Conservation (phyloP, 2,888 invertebrate species). For the Parnassius orleans region DNA sequence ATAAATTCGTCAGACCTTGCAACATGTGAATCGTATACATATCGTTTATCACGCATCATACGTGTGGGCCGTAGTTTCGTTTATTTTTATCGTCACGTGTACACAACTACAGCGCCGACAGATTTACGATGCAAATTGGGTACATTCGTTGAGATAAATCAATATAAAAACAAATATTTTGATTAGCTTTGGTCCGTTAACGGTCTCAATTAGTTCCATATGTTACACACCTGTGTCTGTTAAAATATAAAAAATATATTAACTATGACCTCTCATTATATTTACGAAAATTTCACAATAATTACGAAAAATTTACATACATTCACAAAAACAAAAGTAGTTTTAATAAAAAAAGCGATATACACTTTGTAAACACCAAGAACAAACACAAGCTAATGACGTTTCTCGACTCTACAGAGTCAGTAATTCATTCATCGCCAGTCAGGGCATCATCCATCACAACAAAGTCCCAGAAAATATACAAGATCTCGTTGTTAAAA, state of each 20-base stretch:
- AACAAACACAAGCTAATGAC: too few species aligned
- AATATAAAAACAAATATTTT: constrained; percentile 34
- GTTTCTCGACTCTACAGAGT: too few species aligned
- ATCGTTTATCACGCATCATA: constrained; percentile 20
- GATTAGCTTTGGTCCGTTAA: constrained; percentile 25
- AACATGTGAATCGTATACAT: constrained; percentile 3
- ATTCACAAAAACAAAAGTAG: too few species aligned
- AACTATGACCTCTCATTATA: too few species aligned
- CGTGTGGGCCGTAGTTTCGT: constrained; percentile 16
- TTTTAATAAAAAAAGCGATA: too few species aligned
- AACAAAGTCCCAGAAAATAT: too few species aligned
- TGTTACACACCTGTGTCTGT: constrained; percentile 14
- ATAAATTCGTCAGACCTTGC: constrained; percentile 4
- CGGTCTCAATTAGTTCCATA: constrained; percentile 24
- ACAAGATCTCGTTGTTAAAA: too few species aligned
- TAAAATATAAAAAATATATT: not conserved
- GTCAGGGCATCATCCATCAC: too few species aligned
- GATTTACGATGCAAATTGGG: constrained; percentile 31
- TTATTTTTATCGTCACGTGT: constrained; percentile 26
- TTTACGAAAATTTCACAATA: too few species aligned
- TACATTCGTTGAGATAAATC: constrained; percentile 31
- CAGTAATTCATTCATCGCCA: too few species aligned
- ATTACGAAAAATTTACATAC: too few species aligned
- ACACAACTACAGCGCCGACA: constrained; percentile 25
- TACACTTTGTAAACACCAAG: too few species aligned